A percentile compares a stretch with the other conserved stretches of the same genome.
phyloP scores from a whole-genome alignment of 2,888 invertebrate genomes.

The Proisotoma minuta region DNA sequence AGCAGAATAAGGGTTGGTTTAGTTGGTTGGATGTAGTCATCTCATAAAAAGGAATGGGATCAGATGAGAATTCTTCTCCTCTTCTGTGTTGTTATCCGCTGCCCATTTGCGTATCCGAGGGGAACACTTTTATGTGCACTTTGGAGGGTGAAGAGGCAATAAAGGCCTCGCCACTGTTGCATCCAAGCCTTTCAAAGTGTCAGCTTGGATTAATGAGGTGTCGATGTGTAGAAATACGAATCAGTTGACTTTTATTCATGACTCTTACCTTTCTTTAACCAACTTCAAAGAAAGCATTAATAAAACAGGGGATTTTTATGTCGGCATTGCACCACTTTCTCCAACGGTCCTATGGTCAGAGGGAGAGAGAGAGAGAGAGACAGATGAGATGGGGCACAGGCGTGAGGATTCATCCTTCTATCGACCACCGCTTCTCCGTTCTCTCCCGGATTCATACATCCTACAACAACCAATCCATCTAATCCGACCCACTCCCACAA shows the following conservation, averaged over 20 bases:
- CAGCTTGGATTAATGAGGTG: conserved; percentile 2
- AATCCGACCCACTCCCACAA: background rate
- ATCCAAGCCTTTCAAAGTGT: conserved; percentile 3
- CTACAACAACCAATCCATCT: background rate
- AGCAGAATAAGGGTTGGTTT: no score
- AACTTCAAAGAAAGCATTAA: no score
- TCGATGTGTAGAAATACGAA: background rate
- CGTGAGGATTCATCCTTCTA: conserved; percentile 4
- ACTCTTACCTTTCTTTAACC: no score
- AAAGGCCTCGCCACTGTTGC: conserved; percentile 2
- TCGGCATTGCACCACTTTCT: no score
- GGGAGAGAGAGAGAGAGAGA: background rate
- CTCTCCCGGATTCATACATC: background rate
- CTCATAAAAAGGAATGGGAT: no score
- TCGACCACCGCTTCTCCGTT: background rate
- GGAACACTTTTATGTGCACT: background rate
- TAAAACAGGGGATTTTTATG: no score
- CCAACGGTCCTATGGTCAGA: no score
- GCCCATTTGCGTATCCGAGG: conserved; percentile 4
- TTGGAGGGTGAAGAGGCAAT: background rate
- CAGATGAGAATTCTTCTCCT: no score
- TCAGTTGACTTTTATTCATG: conserved; percentile 2
- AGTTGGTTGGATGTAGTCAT: no score
- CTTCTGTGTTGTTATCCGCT: background rate
- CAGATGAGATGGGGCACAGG: conserved; percentile 6